Evolutionary conservation across 1,140 invertebrate genomes (phyloP), one percentile per base, ranked within the genome.

Genomic region (Eriosoma lanigerum): DNA sequence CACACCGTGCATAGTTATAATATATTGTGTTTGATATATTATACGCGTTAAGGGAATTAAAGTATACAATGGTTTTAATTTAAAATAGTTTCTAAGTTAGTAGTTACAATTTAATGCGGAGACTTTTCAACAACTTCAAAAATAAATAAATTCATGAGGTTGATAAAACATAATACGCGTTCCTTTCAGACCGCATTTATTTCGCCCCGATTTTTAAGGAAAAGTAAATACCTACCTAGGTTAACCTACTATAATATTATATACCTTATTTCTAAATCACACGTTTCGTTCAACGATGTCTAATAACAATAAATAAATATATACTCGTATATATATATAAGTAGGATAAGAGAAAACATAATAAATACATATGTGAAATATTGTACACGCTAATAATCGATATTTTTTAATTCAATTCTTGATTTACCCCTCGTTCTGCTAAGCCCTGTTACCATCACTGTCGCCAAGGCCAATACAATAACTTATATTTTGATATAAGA

Each of bases 131-230:
- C 52, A 13, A 50, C 48, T 52, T 70, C 3, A 72, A 29, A 72
- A 72, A 72, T 72, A 72, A 72, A 72, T 72, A 72, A 50, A 72
- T 72, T 72, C 68, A 72, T 72, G 48, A 72, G 48, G 3, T 50
- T 10, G 24, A 50, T 72, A 29, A 26, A 72, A 50, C 15, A 21
- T 12, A 1, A 10, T 8, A 10, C 4, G 12, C 17, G 29, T 29
- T 19, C 46, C 32, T 38, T 4, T 4, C 32, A 38, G 32, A 38
- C 9, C 68, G 9, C 46, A 50, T 48, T 72, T 12, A 26, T 48
- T 52, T n/a, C 24, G 1, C n/a, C 29, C 0, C 29, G 10, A 50
- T 21, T 29, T 52, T 10, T 29, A 19, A 19, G 3, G 21, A 68
- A n/a, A 48, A 68, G 32, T 38, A 38, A 38, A 38, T 38, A 38